These are phyloP conservation scores for Circaetus gallicus DNA, from an alignment of 2,113 vertebrate genomes.

Conservation along the genomic window DNA sequence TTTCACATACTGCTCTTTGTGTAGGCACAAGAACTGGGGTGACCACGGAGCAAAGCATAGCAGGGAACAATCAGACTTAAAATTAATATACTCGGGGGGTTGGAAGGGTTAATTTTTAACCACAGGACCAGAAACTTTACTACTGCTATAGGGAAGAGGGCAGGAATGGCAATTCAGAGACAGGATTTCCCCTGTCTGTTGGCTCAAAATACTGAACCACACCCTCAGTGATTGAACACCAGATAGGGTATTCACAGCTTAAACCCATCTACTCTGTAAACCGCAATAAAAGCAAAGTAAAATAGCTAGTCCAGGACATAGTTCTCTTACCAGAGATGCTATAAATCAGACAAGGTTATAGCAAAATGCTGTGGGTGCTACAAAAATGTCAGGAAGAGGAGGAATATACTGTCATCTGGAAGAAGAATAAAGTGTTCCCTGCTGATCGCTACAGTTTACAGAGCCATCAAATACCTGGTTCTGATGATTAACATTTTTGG, in stretches of 20 bases:
- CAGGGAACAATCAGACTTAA: neutral
- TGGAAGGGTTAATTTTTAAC: constrained; percentile 25
- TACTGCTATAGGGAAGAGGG: neutral
- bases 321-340: neutral
- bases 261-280: neutral
- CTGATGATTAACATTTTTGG: neutral
- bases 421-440: neutral
- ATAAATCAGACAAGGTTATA: neutral
- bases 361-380: neutral
- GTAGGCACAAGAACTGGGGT: neutral
- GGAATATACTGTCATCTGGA: neutral
- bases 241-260: neutral
- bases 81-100: neutral
- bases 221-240: neutral
- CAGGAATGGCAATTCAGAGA: neutral
- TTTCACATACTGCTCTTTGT: neutral
- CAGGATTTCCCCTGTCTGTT: constrained; percentile 43
- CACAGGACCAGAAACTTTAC: neutral
- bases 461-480: neutral
- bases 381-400: neutral
- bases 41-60: neutral
- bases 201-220: constrained; percentile 9
- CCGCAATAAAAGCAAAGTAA: neutral
- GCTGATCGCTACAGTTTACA: neutral
- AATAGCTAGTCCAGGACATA: neutral